These are phyloP conservation scores for Schizopygopsis pylzovi DNA, from an alignment of 2,797 vertebrate genomes.

Conservation along the genomic window DNA sequence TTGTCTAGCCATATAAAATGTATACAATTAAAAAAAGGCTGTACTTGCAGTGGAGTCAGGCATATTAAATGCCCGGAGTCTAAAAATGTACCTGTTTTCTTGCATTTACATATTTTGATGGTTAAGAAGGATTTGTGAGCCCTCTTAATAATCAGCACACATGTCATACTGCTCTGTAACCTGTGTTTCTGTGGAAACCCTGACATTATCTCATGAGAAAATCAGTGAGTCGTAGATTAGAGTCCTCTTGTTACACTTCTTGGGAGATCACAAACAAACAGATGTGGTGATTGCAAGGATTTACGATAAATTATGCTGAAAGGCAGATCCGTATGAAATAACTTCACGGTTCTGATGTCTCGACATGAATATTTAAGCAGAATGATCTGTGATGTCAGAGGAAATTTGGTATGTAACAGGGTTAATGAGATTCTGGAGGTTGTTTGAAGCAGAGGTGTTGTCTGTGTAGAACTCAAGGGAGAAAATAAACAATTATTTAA, in stretches of 20 bases:
- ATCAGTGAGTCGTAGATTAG: constrained; percentile 36
- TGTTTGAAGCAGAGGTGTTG: constrained; percentile 13
- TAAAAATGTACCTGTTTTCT: not conserved
- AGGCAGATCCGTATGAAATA: not conserved
- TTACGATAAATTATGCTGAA: constrained; percentile 11
- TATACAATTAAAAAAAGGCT: not conserved
- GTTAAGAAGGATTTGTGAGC: constrained; percentile 17
- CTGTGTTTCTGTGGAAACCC: constrained; percentile 26
- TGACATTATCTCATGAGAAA: constrained; percentile 7
- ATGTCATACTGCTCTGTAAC: constrained; percentile 11
- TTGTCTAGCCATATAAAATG: not conserved
- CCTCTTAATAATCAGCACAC: constrained; percentile 1
- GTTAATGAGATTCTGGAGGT: constrained; percentile 47
- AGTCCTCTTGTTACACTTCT: constrained; percentile 35
- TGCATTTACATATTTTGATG: constrained; percentile 16
- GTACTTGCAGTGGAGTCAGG: not conserved
- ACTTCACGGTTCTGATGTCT: constrained; percentile 47
- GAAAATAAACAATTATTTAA: not conserved
- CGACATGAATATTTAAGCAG: constrained; percentile 51
- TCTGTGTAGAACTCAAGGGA: constrained; percentile 26
- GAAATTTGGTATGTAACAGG: constrained; percentile 60
- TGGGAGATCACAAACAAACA: constrained; percentile 43
- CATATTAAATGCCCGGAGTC: not conserved
- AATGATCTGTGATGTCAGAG: constrained; percentile 57
- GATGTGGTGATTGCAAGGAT: constrained; percentile 34